Base-by-base conservation (phyloP, 2,113 vertebrate species). In the Osmerus mordax region DNA sequence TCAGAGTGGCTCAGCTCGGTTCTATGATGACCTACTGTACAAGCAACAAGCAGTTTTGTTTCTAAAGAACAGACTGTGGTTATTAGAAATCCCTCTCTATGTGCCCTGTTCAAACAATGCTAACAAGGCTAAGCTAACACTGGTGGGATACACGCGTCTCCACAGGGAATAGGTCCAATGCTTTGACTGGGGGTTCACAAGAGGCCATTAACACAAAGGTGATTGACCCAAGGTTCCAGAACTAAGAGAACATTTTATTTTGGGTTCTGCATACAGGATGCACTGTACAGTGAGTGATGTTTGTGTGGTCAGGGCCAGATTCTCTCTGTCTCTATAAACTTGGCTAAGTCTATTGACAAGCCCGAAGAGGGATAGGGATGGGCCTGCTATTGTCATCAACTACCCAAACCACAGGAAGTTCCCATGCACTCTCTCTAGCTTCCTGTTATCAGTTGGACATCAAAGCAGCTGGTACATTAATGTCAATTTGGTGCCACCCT, bases 341-440 rank as follows among this genome's bases (percentile, higher is more conserved):
- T 62, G 23, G 14, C 14, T 25, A 61, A 23, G 23, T 23, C 59
- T 62, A 62, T 62, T 62, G 23, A 29, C 28, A 25, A 25, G 14
- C 60, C 25, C 14, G 15, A 14, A 62, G 3, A 62, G 21, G 25
- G 60, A 62, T 15, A 62, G 60, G 60, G 60, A 62, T 23, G 21
- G 5, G 60, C 14, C 60, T 62, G 60, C 25, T 62, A 29, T 62
- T 62, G 60, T 62, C 60, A 62, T 62, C 59, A 61, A 28, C 23
- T 36, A 7, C 4, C 32, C 32, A 9, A 62, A 25, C 21, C 60
- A 28, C 60, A 62, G 60, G 58, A 60, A 62, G 12, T 25, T 29
- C 60, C 60, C 60, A 29, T 62, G 28, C 60, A 16, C 13, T 29
- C 25, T 62, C 60, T 8, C 60, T 28, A 7, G 60, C 25, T 29